Conservation (phyloP, 1,140 invertebrate species). For the Bactericera cockerelli region DNA sequence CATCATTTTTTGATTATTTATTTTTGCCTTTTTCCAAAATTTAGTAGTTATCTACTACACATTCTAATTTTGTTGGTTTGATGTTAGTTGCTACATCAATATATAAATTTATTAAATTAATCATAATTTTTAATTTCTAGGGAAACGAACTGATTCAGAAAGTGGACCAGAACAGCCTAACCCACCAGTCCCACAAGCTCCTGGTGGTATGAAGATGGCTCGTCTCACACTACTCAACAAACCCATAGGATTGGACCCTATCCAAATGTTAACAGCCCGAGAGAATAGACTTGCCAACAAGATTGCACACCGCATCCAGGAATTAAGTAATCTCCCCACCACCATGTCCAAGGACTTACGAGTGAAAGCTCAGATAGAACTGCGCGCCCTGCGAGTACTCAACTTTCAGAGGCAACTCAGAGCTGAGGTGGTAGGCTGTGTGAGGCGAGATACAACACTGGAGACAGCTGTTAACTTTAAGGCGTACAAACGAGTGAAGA, state of each 20-base stretch:
- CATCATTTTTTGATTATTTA: background rate
- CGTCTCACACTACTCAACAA: conserved; percentile 33
- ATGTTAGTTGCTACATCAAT: no score
- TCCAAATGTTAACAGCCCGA: conserved; percentile 79
- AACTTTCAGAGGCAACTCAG: conserved; percentile 88
- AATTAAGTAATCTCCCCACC: conserved; percentile 64
- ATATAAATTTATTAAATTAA: no score
- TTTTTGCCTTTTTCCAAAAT: background rate
- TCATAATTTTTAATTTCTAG: background rate
- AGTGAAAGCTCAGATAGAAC: conserved; percentile 83
- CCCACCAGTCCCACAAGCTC: conserved; percentile 6
- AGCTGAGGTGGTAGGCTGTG: conserved; percentile 60
- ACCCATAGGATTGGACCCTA: conserved; percentile 80
- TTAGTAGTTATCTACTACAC: background rate
- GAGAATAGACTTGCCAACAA: conserved; percentile 77
- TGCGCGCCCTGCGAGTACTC: conserved; percentile 78
- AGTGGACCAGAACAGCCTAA: conserved; percentile 19
- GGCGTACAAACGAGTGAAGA: conserved; percentile 88
- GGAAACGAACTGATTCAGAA: no score
- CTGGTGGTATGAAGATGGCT: background rate
- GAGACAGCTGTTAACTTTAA: conserved; percentile 95
- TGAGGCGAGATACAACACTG: conserved; percentile 79
- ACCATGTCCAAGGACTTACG: conserved; percentile 84
- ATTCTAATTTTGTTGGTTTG: no score
- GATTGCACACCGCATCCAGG: conserved; percentile 67